Evolutionary conservation across 2,113 vertebrate species (phyloP), one percentile per base, ranked within the genome.

Genomic region (Entelurus aequoreus): DNA sequence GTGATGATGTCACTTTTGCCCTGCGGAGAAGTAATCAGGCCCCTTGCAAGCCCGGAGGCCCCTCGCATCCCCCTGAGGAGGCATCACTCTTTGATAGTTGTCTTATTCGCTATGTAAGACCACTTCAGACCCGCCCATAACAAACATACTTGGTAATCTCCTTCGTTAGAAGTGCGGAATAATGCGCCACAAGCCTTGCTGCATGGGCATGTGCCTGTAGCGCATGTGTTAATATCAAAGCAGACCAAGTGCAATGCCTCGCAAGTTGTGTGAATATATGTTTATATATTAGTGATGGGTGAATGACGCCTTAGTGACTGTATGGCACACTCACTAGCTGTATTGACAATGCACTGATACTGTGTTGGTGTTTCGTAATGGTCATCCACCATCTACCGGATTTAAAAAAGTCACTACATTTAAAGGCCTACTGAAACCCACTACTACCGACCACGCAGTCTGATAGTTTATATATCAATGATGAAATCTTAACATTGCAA

Each of bases 1-100:
- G 69, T 28, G 72, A 83, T 84, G 86, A 88, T 85, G 82, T 89
- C 84, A 87, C 79, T 78, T 70, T 76, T 81, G 78, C 84, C 86
- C 82, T 68, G 78, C 79, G 80, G 79, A 79, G 79, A 63, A 81
- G 71, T 72, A 86, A 88, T 88, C 80, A 76, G 78, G 85, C 79
- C 81, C 65, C 65, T 79, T 5, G 66, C 70, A 76, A 82, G 79
- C 86, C 86, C 80, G 60, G 83, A 82, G 87, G 78, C 78, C 11
- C 36, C 53, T 35, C 19, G 6, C 16, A 19, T 1, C 15, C 71
- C 82, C 82, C 71, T 69, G 15, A 82, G 76, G 86, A 88, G 76
- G 84, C 77, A 88, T 87, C 78, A 67, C 63, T 75, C 82, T 86
- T 78, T 84, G 80, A 87, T 84, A 86, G 78, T 85, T 76, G 71